Percentiles rank a stretch among this genome's conserved stretches.
These are phyloP conservation scores for Dipodomys ordii DNA, from an alignment of 2,113 vertebrate species.

Conservation along the genomic window DNA sequence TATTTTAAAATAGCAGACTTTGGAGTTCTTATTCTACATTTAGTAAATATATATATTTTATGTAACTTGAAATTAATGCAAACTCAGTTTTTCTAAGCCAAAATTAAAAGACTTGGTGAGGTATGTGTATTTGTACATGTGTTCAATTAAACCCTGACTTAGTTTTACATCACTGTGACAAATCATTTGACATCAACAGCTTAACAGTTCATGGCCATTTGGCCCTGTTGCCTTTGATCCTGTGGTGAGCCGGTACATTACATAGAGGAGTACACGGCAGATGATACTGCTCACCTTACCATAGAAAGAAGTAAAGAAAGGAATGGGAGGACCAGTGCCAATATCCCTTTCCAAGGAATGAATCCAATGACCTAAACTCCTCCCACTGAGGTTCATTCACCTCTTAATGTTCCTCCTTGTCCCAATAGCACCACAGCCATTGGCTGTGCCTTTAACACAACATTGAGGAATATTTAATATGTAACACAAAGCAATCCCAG, in stretches of 20 bases:
- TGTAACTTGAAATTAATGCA: neutral
- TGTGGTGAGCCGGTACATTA: neutral
- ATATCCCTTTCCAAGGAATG: neutral
- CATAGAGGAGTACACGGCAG: too few relatives aligned
- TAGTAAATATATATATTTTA: neutral
- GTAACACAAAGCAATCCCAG: neutral
- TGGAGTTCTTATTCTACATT: neutral
- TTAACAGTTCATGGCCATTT: neutral
- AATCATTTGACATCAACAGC: neutral
- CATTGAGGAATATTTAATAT: neutral
- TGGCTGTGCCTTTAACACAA: neutral
- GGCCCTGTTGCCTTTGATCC: neutral
- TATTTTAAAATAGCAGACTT: neutral
- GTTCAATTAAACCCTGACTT: neutral
- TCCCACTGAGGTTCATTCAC: neutral
- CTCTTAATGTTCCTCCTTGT: neutral
- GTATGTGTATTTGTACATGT: neutral
- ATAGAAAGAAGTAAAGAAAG: neutral
- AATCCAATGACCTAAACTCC: neutral
- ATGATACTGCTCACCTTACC: neutral
- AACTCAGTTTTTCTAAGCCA: constrained; percentile 18
- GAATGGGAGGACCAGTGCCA: too few relatives aligned
- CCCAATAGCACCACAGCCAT: neutral
- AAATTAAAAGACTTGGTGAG: neutral
- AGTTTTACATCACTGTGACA: neutral